Base-by-base conservation (phyloP, 2,888 invertebrate genomes). In the Linnaemya vulpina region DNA sequence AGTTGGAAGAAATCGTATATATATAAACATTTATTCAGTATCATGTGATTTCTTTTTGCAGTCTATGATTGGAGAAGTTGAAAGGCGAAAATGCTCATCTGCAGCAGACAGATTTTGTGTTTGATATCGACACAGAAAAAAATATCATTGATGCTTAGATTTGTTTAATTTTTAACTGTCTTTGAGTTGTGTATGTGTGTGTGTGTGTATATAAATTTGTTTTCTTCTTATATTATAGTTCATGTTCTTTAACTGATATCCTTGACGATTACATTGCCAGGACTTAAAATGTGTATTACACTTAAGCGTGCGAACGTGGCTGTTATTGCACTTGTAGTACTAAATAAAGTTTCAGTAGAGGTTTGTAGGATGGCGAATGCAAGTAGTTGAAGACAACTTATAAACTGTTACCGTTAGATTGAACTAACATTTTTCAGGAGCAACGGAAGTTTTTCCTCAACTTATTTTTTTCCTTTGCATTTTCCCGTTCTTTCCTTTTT, bases 201-300 rank as follows among this genome's bases (percentile, higher is more conserved):
- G n/a, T n/a, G n/a, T n/a, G n/a, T n/a, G n/a, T n/a, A n/a, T n/a
- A n/a, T n/a, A 20, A 30, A 30, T 20, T 58, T 49, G 70, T 38
- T 51, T n/a, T 53, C 15, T n/a, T 38, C n/a, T 9, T 62, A 46
- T 70, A 9, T 17, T 71, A 11, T 63, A 46, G 58, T 73, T 65
- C 55, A 30, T 79, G 53, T 53, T 46, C 35, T 51, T 70, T 60
- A 78, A 40, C 75, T 73, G 71, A 84, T 84, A 76, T 86, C 63
- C 78, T 79, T 68, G 43, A 76, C 60, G 86, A 78, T 78, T 73
- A 82, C 70, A 73, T 49, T 75, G 84, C 84, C 75, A 58, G 51
- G 49, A 58, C 70, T 78, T 83, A 68, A 80, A 30, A 62, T 83
- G 46, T 40, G 46, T 74, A 75, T 79, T 79, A 70, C 43, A 63